Evolutionary conservation across 2,113 vertebrate genomes (phyloP).

Genomic region (Tupaia chinensis): DNA sequence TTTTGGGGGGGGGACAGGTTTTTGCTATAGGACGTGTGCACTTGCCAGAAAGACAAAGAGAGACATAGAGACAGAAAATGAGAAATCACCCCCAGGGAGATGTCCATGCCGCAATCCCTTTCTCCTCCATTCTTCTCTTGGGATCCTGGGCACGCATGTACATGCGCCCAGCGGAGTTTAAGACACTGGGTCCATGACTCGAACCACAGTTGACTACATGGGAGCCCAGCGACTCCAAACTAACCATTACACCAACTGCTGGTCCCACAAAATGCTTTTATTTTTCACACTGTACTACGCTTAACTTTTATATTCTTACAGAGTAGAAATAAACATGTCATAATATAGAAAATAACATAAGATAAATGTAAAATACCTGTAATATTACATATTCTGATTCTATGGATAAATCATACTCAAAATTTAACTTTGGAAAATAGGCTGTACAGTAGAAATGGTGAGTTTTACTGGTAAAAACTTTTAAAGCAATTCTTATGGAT

Average conservation of each 20-base stretch:
- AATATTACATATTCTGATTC: not conserved
- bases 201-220: too few relatives aligned
- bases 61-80: too few relatives aligned
- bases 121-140: too few relatives aligned
- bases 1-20: not conserved
- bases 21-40: too few relatives aligned
- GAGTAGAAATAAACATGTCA: not conserved
- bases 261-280: not conserved
- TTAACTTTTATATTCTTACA: not conserved
- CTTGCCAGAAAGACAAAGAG: too few relatives aligned
- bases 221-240: too few relatives aligned
- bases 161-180: too few relatives aligned
- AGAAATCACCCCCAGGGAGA: too few relatives aligned
- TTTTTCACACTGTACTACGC: not conserved
- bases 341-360: not conserved
- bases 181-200: too few relatives aligned
- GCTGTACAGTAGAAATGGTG: not conserved
- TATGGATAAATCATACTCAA: not conserved
- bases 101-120: too few relatives aligned
- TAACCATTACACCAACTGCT: too few relatives aligned
- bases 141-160: too few relatives aligned
- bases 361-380: not conserved
- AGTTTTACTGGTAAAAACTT: not conserved
- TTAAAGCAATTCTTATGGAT: not conserved
- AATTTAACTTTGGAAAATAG: slow-evolving; percentile 17